Conservation (phyloP, 2,113 vertebrate species). For the Xenopus laevis region DNA sequence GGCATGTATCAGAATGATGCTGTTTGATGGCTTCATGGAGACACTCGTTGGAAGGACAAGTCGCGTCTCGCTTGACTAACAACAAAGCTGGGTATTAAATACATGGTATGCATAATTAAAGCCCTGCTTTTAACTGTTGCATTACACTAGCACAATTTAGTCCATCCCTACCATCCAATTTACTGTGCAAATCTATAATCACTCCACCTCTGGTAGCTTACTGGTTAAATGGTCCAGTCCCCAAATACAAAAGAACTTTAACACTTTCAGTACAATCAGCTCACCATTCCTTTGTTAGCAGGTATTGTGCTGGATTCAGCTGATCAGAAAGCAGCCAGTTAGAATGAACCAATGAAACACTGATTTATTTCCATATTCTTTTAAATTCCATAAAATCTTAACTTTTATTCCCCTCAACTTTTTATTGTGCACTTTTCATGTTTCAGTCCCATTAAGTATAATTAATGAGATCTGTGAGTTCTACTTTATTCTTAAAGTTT, state of each 20-base stretch:
- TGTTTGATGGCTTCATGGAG: slow-evolving; percentile 37
- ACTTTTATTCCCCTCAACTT: slow-evolving; percentile 17
- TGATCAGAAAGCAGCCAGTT: neutral
- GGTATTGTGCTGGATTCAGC: neutral
- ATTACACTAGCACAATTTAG: neutral
- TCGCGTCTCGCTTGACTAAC: slow-evolving; percentile 52
- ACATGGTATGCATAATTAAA: slow-evolving; percentile 7
- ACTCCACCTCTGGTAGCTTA: neutral
- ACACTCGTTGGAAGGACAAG: slow-evolving; percentile 43
- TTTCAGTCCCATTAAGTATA: slow-evolving; percentile 57
- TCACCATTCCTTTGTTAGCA: neutral
- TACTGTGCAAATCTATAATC: neutral
- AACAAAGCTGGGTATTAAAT: slow-evolving; percentile 48
- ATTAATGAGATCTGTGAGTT: slow-evolving; percentile 65
- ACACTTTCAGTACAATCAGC: neutral
- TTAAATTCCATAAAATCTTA: slow-evolving; percentile 12
- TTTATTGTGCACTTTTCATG: slow-evolving; percentile 41
- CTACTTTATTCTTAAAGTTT: slow-evolving; percentile 45
- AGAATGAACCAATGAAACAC: neutral
- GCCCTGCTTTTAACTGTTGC: neutral
- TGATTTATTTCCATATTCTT: slow-evolving; percentile 15
- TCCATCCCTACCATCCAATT: neutral
- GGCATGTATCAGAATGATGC: neutral
- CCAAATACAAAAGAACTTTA: neutral
- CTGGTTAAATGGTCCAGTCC: neutral